Percentiles rank a stretch among this genome's conserved stretches.
Conservation (phyloP, 2,888 invertebrate genomes). For the Eupelmus urozonus region DNA sequence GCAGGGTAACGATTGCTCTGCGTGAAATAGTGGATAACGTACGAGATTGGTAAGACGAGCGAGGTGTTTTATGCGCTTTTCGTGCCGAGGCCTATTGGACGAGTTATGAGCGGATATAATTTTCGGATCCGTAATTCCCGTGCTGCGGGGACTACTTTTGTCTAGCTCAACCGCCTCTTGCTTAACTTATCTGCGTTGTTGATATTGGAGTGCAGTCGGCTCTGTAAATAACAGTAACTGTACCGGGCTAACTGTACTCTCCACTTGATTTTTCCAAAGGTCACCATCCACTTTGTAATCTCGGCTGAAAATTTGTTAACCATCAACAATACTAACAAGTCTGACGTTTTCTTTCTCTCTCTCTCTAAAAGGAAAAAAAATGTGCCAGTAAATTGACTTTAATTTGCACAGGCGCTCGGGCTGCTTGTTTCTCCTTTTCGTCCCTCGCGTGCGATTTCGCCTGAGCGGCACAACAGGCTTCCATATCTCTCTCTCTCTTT, state of each 20-base stretch:
- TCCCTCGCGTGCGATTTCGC: not conserved
- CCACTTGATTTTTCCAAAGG: too few relatives aligned
- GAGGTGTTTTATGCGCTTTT: not conserved
- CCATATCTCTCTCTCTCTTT: not conserved
- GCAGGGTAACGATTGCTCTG: too few relatives aligned
- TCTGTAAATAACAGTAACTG: too few relatives aligned
- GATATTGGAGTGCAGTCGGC: too few relatives aligned
- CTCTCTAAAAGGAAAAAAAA: slow-evolving; percentile 1
- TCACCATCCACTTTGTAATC: too few relatives aligned
- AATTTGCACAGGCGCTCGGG: not conserved
- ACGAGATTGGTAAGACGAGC: slow-evolving; percentile 1
- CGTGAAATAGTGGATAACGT: not conserved
- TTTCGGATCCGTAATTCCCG: slow-evolving; percentile 9
- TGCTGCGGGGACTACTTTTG: not conserved
- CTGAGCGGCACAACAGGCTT: not conserved
- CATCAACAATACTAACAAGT: not conserved
- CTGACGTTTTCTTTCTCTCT: not conserved
- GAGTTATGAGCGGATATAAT: slow-evolving; percentile 4
- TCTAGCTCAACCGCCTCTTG: too few relatives aligned
- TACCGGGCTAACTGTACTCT: too few relatives aligned
- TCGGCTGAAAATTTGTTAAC: too few relatives aligned
- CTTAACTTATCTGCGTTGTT: too few relatives aligned
- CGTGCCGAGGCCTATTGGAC: not conserved
- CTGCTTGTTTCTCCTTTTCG: not conserved
- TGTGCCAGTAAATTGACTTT: not conserved